phyloP scores from a whole-genome alignment of 2,797 vertebrate genomes.

The Limnodromus scolopaceus region DNA sequence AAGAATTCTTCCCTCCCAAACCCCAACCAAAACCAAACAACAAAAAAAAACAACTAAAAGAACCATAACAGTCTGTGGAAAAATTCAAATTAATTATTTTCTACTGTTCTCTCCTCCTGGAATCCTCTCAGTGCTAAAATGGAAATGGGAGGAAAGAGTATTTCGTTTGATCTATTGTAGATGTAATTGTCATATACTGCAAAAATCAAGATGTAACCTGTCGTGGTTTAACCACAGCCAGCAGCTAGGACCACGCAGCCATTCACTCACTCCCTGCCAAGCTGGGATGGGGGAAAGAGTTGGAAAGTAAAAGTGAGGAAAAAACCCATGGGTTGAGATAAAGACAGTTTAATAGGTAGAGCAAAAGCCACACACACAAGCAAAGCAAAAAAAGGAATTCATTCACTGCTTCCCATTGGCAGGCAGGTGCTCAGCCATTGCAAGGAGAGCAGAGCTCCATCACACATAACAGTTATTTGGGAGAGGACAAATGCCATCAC shows the following conservation, averaged over 20 bases:
- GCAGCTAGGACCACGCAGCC: background rate
- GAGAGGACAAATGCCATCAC: background rate
- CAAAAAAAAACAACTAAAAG: background rate
- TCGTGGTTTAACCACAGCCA: background rate
- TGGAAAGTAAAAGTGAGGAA: background rate
- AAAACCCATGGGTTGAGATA: background rate
- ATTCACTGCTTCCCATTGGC: background rate
- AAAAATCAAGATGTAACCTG: background rate
- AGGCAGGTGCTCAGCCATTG: background rate
- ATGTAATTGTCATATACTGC: background rate
- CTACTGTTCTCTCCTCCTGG: background rate
- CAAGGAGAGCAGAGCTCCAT: background rate
- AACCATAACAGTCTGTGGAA: background rate
- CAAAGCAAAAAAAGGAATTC: background rate
- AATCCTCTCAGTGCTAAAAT: background rate
- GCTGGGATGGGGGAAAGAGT: background rate
- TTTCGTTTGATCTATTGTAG: background rate
- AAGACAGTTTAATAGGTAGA: background rate
- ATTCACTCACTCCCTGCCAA: background rate
- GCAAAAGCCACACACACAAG: background rate
- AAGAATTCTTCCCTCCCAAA: rapidly evolving
- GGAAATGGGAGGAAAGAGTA: background rate
- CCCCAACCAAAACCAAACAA: background rate
- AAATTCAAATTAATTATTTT: background rate
- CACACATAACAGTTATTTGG: background rate